These are phyloP conservation scores for Petrolisthes manimaculis DNA, from an alignment of 2,888 invertebrate species.

Conservation along the genomic window DNA sequence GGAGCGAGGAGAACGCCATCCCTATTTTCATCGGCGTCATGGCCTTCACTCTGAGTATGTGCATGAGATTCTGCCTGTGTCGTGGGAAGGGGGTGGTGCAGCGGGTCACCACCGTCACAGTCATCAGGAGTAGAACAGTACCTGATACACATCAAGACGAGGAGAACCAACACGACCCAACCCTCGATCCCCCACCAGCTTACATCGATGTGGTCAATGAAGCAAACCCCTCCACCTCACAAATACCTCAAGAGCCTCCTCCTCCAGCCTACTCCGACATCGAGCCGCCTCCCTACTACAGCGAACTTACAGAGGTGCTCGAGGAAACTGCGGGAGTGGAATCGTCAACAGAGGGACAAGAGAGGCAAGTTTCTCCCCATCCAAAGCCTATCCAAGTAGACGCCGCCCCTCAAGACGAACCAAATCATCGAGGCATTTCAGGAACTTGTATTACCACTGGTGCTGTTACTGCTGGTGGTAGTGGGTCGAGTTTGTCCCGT, in stretches of 20 bases:
- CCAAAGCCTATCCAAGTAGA: background rate
- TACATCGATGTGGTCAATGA: conserved; percentile 26
- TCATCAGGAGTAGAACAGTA: conserved; percentile 19
- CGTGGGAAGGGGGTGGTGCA: conserved; percentile 30
- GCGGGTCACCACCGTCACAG: conserved; percentile 30
- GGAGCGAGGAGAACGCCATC: conserved; percentile 19
- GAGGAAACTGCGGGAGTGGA: background rate
- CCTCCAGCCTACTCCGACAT: conserved; percentile 33
- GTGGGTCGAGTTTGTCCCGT: background rate
- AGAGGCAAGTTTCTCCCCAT: background rate
- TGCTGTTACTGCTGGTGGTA: background rate
- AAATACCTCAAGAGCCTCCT: background rate
- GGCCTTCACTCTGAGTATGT: conserved; percentile 23
- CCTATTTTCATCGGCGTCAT: conserved; percentile 28
- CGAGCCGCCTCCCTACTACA: conserved; percentile 13
- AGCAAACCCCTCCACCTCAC: background rate
- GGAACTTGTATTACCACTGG: background rate
- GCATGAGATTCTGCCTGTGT: conserved; percentile 30
- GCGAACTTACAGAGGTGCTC: background rate
- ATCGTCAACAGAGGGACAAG: background rate
- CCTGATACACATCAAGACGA: background rate
- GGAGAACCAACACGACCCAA: background rate
- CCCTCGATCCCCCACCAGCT: conserved; percentile 20
- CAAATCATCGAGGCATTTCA: background rate
- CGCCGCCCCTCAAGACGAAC: background rate